Evolutionary conservation across 1,140 invertebrate species (phyloP).

Genomic region (Drosophila eugracilis): DNA sequence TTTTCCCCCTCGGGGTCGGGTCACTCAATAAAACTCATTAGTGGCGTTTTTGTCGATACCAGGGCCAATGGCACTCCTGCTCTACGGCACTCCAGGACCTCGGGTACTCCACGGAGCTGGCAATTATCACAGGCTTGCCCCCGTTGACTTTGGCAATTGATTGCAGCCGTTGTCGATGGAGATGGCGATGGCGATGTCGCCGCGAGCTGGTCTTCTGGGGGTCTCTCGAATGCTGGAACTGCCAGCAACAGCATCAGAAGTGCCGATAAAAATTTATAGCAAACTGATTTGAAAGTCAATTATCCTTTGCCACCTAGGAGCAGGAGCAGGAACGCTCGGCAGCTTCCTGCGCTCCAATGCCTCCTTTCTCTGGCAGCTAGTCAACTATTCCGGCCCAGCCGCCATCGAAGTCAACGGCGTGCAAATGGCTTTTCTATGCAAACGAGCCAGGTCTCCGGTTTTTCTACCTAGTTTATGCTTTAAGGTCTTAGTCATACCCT

Average conservation of each 20-base stretch:
- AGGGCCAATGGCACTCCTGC: conserved; percentile 1
- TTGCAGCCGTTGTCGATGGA: conserved; percentile 71
- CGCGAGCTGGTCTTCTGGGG: conserved; percentile 42
- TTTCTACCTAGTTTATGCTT: conserved; percentile 71
- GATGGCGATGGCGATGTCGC: conserved; percentile 41
- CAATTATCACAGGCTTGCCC: conserved; percentile 75
- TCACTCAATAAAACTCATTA: conserved; percentile 81
- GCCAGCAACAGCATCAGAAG: conserved; percentile 78
- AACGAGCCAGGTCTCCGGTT: conserved; percentile 49
- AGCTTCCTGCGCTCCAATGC: conserved; percentile 2
- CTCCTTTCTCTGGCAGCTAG: conserved; percentile 25
- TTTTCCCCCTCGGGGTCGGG: conserved; percentile 4
- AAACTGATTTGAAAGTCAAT: conserved; percentile 85
- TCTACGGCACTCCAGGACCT: conserved; percentile 4
- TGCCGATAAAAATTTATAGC: conserved; percentile 84
- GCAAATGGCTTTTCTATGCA: conserved; percentile 82
- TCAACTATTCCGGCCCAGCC: conserved; percentile 65
- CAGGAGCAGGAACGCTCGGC: conserved; percentile 13
- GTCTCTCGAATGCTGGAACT: conserved; percentile 28
- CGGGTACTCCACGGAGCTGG: conserved; percentile 48
- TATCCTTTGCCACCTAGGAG: conserved; percentile 66
- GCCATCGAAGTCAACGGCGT: conserved; percentile 63
- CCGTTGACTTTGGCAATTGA: conserved; percentile 82
- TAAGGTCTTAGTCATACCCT: conserved; percentile 32
- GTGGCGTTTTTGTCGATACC: conserved; percentile 73